These are phyloP conservation scores for Notocelia uddmanniana DNA, from an alignment of 2,888 invertebrate genomes.

Conservation along the genomic window DNA sequence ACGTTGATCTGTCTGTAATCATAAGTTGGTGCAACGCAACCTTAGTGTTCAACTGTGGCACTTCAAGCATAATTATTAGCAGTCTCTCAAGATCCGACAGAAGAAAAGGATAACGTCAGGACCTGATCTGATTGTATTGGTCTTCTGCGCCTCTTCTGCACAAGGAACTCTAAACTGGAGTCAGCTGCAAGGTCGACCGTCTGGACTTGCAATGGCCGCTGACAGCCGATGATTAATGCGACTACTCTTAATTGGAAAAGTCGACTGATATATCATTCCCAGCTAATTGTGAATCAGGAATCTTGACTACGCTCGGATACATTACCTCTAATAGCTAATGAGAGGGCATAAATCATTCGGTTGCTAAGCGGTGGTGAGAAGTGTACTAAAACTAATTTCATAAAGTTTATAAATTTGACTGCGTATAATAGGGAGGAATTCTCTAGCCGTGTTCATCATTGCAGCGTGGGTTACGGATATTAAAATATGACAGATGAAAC, in stretches of 20 bases:
- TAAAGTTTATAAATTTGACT: conserved; percentile 7
- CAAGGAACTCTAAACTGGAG: conserved; percentile 50
- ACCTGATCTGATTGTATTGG: not conserved
- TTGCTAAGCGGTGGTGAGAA: conserved; percentile 47
- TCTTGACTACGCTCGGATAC: conserved; percentile 56
- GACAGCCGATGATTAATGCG: conserved; percentile 65
- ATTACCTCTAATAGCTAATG: conserved; percentile 56
- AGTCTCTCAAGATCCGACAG: too few relatives aligned
- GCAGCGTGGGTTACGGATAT: not conserved
- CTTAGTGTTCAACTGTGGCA: too few relatives aligned
- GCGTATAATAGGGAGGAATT: conserved; percentile 4
- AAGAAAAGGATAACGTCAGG: not conserved
- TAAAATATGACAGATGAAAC: not conserved
- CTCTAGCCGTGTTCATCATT: not conserved
- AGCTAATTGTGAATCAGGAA: conserved; percentile 48
- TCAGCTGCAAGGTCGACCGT: conserved; percentile 55
- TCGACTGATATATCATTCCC: conserved; percentile 57
- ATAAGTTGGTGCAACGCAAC: too few relatives aligned
- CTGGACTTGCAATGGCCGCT: conserved; percentile 53
- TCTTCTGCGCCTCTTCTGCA: not conserved
- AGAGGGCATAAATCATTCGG: conserved; percentile 47
- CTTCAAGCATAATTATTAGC: too few relatives aligned
- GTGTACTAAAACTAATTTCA: conserved; percentile 25
- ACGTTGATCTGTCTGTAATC: too few relatives aligned
- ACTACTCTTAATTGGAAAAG: conserved; percentile 60